These are phyloP conservation scores for Tinea trinotella DNA, from an alignment of 2,888 invertebrate genomes.

Conservation along the genomic window DNA sequence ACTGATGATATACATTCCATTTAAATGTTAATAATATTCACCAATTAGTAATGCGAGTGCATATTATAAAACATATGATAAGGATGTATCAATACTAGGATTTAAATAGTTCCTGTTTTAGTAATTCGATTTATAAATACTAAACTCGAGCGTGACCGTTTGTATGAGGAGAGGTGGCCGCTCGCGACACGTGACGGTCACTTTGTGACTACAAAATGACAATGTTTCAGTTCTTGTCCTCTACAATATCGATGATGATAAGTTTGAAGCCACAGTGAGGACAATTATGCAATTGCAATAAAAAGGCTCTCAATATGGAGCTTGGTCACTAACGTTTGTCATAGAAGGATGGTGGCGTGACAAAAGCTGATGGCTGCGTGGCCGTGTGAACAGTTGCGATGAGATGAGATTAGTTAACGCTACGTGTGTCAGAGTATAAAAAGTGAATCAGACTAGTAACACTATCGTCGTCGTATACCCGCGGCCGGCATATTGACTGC, in stretches of 20 bases:
- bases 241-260: neutral
- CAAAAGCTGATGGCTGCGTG: conserved; percentile 2
- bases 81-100: conserved; percentile 23
- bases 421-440: conserved; percentile 55
- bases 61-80: neutral
- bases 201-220: conserved; percentile 1
- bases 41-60: neutral
- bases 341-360: neutral
- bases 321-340: neutral
- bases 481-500: conserved; percentile 24
- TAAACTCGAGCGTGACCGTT: conserved; percentile 28
- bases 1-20: conserved; percentile 27
- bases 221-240: conserved; percentile 15
- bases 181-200: neutral
- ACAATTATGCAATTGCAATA: neutral
- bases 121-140: conserved; percentile 25
- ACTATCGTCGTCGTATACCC: conserved; percentile 46
- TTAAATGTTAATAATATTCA: conserved; percentile 2
- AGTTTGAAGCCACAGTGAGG: neutral
- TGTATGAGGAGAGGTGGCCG: conserved; percentile 17
- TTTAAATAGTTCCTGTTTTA: conserved; percentile 26
- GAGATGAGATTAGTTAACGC: conserved; percentile 39
- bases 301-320: neutral
- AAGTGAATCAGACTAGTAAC: conserved; percentile 59
- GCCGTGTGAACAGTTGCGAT: conserved; percentile 28